These are phyloP conservation scores for Raphicerus campestris DNA, from an alignment of 2,113 vertebrate species.

Conservation along the genomic window DNA sequence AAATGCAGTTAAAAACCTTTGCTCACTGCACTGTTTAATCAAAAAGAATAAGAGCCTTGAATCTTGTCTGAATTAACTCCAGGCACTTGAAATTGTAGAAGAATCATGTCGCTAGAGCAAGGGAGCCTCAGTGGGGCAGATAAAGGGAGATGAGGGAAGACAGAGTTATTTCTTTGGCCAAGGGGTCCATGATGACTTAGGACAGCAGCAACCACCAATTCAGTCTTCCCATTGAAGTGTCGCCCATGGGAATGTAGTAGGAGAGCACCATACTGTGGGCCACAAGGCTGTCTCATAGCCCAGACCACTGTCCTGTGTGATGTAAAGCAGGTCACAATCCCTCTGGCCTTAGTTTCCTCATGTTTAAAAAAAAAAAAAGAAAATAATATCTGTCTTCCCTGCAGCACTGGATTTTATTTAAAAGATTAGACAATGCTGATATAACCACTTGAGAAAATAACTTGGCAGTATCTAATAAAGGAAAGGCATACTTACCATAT, in stretches of 20 bases:
- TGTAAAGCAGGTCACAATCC: background rate
- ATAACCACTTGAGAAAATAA: background rate
- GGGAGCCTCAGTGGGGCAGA: background rate
- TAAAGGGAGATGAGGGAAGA: background rate
- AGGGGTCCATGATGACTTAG: background rate
- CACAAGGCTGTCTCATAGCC: accelerated
- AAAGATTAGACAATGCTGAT: background rate
- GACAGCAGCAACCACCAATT: background rate
- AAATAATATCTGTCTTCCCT: background rate
- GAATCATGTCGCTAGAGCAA: background rate
- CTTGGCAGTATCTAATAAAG: background rate
- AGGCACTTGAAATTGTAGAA: constrained; percentile 63
- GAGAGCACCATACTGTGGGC: background rate
- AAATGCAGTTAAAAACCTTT: constrained; percentile 78
- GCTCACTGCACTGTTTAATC: constrained; percentile 76
- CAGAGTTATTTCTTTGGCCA: background rate
- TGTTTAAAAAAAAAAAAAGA: background rate
- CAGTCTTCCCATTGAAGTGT: background rate
- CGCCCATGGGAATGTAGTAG: accelerated
- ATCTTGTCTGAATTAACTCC: constrained; percentile 73
- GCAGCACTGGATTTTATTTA: background rate
- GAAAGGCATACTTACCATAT: background rate
- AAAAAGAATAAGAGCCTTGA: constrained; percentile 74
- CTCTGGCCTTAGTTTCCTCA: background rate
- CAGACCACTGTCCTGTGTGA: background rate